Evolutionary conservation across 1,140 invertebrate species (phyloP), one percentile per base, ranked within the genome.

Genomic region (Plectus sambesii): DNA sequence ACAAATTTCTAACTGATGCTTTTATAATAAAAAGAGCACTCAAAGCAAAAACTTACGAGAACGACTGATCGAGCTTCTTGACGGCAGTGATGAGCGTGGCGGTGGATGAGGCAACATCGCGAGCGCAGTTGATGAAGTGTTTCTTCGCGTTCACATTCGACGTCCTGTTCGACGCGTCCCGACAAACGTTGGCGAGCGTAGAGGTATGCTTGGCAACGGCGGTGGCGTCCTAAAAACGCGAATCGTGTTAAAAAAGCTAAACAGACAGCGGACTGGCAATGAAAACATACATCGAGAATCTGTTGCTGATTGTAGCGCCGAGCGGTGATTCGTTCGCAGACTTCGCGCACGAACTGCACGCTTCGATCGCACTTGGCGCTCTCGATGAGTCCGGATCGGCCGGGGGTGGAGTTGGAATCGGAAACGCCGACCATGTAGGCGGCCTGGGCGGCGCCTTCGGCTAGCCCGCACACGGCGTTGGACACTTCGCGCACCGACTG

Each of bases 51-150:
- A 15, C 9, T 23, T 26, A 29, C 20, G 23, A 53, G 37, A 8
- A 44, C n/a, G 23, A 27, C 25, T 53, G 40, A 47, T 62, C 51
- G 40, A 89, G 84, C 61, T 83, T 80, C 74, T 96, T 96, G 51
- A 97, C 94, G 66, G 88, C 84, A 70, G 87, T 88, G 1, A 98
- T 90, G 4, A 98, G 75, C 56, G 80, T 80, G 0, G 89, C 85
- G 2, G 93, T 98, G 2, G 85, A 87, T 71, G 90, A 92, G 19
- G 93, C 93, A 1, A 98, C 88, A 67, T 94, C 87, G 69, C 93
- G 93, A 22, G 90, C 90, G 50, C 87, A 85, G 66, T 96, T 87
- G 15, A 98, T 89, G 71, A 98, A 97, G 67, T 96, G 88, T 51
- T 88, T 73, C 71, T 94, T 94, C 30, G 87, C 85, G 19, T 87